Evolutionary conservation across 2,797 vertebrate species (phyloP).

Genomic region (Presbytis comata): DNA sequence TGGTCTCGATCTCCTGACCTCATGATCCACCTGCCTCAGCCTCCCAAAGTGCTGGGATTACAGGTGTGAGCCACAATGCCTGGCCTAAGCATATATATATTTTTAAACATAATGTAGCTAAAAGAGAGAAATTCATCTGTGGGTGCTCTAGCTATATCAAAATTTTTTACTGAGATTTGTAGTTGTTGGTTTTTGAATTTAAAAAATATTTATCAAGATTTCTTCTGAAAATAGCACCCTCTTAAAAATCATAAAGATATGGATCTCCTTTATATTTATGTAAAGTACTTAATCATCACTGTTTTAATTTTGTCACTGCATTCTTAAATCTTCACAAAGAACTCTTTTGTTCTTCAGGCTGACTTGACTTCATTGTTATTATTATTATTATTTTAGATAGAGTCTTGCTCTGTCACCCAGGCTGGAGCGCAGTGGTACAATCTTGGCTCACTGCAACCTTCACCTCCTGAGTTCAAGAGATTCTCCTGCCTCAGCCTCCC

Average conservation of each 20-base stretch:
- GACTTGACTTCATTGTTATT: too few relatives aligned
- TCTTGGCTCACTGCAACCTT: too few relatives aligned
- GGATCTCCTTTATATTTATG: slow-evolving; percentile 17
- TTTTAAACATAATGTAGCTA: background rate
- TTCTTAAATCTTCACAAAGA: slow-evolving; percentile 24
- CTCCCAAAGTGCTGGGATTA: too few relatives aligned
- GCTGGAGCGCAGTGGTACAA: too few relatives aligned
- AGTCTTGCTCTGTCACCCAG: too few relatives aligned
- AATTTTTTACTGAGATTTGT: background rate
- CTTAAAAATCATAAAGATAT: background rate
- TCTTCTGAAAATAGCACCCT: slow-evolving; percentile 12
- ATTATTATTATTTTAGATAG: too few relatives aligned
- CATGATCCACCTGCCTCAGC: too few relatives aligned
- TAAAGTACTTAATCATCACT: background rate
- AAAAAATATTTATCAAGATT: slow-evolving; percentile 12
- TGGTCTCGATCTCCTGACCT: too few relatives aligned
- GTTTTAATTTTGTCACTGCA: slow-evolving; percentile 2
- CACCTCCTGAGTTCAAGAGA: too few relatives aligned
- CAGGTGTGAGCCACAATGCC: too few relatives aligned
- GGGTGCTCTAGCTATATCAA: background rate
- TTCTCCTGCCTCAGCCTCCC: too few relatives aligned
- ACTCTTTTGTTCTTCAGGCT: background rate
- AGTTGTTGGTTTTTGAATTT: slow-evolving; percentile 8
- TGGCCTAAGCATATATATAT: background rate
- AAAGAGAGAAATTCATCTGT: background rate